These are phyloP conservation scores for Nebria brevicollis DNA, from an alignment of 2,888 invertebrate genomes.

Conservation along the genomic window DNA sequence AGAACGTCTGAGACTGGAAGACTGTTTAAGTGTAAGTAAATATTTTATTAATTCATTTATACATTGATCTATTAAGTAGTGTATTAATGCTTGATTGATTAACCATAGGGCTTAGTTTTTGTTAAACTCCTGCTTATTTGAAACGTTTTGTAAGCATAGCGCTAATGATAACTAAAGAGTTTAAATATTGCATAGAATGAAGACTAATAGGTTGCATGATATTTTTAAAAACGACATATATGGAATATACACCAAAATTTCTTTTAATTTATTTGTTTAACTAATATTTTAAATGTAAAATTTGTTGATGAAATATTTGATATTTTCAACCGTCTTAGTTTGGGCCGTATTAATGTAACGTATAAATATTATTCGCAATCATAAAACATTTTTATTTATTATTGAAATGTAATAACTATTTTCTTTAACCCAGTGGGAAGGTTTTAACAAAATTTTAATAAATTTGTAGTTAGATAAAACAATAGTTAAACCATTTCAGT, in stretches of 20 bases:
- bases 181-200: too few species aligned
- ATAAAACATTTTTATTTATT: neutral
- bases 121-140: too few species aligned
- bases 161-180: too few species aligned
- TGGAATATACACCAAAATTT: too few species aligned
- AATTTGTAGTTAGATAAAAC: conserved; percentile 1
- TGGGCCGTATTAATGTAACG: too few species aligned
- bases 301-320: neutral
- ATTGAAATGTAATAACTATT: neutral
- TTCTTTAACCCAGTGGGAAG: neutral
- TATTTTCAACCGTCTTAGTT: neutral
- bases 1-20: conserved; percentile 75
- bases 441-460: neutral
- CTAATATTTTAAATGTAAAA: too few species aligned
- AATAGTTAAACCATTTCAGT: conserved; percentile 37
- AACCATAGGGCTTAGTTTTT: neutral
- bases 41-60: neutral
- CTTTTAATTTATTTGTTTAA: too few species aligned
- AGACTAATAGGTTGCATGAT: too few species aligned
- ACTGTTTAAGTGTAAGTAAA: conserved; percentile 65
- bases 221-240: too few species aligned
- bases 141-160: too few species aligned
- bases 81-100: neutral
- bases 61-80: neutral
- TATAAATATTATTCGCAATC: neutral